Conservation (phyloP, 2,797 vertebrate genomes). For the Chaunax sp. region DNA sequence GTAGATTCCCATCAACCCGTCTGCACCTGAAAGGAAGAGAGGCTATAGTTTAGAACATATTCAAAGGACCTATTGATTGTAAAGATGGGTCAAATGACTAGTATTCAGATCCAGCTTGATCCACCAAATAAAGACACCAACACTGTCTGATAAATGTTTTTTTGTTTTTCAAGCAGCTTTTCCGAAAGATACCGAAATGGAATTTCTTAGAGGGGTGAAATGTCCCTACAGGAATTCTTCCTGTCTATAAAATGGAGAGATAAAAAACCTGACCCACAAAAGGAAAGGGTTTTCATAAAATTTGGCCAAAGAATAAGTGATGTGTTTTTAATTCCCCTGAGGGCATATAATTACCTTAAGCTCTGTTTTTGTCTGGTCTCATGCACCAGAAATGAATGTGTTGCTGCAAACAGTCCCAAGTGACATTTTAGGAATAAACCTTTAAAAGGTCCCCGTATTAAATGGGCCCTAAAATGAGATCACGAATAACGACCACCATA, state of each 20-base stretch:
- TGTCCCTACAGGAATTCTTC: too few species aligned
- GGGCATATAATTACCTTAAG: slow-evolving; percentile 19
- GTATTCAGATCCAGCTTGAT: too few species aligned
- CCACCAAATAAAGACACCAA: neutral
- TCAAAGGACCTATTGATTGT: neutral
- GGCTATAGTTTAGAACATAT: neutral
- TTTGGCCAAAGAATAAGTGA: too few species aligned
- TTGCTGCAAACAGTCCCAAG: neutral
- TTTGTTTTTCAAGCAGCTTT: neutral
- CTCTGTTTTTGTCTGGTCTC: slow-evolving; percentile 13
- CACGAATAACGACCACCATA: neutral
- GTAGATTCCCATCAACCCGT: slow-evolving; percentile 97
- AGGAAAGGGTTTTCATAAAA: too few species aligned
- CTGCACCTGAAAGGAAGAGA: slow-evolving; percentile 85
- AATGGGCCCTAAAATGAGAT: neutral
- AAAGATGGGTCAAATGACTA: neutral
- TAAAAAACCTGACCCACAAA: too few species aligned
- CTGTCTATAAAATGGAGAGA: too few species aligned
- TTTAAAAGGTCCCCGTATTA: slow-evolving; percentile 4
- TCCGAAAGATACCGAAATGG: neutral
- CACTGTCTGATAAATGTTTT: neutral
- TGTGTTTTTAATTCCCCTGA: too few species aligned
- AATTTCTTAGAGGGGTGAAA: neutral
- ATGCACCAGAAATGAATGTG: neutral
- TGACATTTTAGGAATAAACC: slow-evolving; percentile 6